These are phyloP conservation scores for Plebejus anna DNA, from an alignment of 2,888 invertebrate genomes.

Conservation along the genomic window DNA sequence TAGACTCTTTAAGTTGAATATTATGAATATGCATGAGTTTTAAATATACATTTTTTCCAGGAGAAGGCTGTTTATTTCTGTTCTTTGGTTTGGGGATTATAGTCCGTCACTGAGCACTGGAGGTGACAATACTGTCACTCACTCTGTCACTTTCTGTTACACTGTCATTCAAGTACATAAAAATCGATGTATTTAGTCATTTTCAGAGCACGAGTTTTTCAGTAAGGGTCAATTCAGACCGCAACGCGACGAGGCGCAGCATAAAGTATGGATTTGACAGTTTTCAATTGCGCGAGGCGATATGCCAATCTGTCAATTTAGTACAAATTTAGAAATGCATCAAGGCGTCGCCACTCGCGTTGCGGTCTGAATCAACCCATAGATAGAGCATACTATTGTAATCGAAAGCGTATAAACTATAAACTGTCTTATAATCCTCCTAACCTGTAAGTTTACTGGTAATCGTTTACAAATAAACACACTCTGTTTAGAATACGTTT, in stretches of 20 bases:
- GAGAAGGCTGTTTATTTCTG: constrained; percentile 13
- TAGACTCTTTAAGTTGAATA: constrained; percentile 14
- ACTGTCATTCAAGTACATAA: no score
- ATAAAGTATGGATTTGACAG: no score
- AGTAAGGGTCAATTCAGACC: no score
- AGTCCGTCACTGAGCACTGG: not conserved
- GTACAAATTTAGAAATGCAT: no score
- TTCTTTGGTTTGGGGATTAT: constrained; percentile 10
- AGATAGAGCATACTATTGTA: not conserved
- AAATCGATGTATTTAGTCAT: no score
- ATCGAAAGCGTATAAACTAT: not conserved
- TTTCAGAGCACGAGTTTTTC: no score
- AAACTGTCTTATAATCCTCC: not conserved
- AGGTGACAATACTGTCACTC: not conserved
- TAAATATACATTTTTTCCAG: constrained; percentile 25
- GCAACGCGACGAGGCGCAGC: no score
- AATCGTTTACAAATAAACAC: constrained; percentile 21
- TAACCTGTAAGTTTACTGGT: not conserved
- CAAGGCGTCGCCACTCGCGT: no score
- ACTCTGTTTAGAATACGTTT: constrained; percentile 21
- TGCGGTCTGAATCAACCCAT: no score
- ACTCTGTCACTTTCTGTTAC: not conserved
- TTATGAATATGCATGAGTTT: constrained; percentile 25
- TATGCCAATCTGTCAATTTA: no score
- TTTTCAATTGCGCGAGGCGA: no score